Conservation (phyloP, 2,888 invertebrate species). For the Eretmocerus hayati region DNA sequence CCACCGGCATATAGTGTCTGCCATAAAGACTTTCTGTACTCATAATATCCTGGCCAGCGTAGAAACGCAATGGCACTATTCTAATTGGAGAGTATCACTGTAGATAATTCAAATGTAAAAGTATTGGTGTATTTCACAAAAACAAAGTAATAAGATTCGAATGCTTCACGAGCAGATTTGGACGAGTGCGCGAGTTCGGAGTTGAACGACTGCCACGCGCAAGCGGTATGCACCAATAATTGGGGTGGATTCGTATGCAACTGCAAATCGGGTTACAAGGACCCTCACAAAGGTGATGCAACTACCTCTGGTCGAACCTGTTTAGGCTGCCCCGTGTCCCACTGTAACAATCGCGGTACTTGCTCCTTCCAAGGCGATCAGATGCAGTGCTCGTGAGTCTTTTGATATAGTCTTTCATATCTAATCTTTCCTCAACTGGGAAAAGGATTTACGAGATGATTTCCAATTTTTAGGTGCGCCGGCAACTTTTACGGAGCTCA, state of each 20-base stretch:
- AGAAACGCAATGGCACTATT: no score
- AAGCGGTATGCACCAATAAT: constrained; percentile 71
- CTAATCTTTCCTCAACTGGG: neutral
- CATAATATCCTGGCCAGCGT: no score
- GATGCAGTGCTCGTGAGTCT: constrained; percentile 63
- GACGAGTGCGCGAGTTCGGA: constrained; percentile 80
- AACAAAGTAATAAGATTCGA: no score
- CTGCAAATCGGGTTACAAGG: constrained; percentile 69
- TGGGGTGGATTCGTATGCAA: constrained; percentile 78
- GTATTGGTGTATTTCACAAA: no score
- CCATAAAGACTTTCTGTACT: no score
- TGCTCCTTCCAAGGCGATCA: constrained; percentile 75
- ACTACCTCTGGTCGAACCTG: constrained; percentile 68
- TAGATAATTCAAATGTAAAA: no score
- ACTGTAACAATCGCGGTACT: constrained; percentile 79
- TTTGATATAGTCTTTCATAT: neutral
- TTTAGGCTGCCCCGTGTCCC: constrained; percentile 66
- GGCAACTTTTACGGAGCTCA: constrained; percentile 81
- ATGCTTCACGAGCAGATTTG: no score
- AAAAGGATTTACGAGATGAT: neutral
- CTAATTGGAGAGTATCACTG: no score
- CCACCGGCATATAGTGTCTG: no score
- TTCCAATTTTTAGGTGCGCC: constrained; percentile 55
- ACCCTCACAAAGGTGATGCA: constrained; percentile 63
- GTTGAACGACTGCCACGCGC: constrained; percentile 75